Base-by-base conservation (phyloP, 2,888 invertebrate species). In the Escarpia spicata region DNA sequence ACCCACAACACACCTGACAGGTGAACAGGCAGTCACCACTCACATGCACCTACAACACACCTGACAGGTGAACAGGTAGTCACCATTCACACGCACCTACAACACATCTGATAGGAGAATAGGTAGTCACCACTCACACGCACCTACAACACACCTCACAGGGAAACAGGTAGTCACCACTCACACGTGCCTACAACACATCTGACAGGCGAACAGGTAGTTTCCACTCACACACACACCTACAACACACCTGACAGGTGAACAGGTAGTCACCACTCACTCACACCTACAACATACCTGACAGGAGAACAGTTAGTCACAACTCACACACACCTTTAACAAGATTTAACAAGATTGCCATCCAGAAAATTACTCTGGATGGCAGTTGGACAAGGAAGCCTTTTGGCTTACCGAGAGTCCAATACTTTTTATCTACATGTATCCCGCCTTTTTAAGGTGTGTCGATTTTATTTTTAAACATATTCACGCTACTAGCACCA, bases 91-190 rank as follows among this genome's bases (percentile, higher is more conserved):
- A 9, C 60, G 60, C 60, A 60, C 60, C 60, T 60, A 60, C 60
- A 60, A 45, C 45, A 45, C 45, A 45, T 9, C 45, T 45, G 60
- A n/a, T n/a, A n/a, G n/a, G n/a, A n/a, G n/a, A n/a, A 60, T 12
- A 60, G 95, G 45, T 45, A 45, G 45, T 45, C 45, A 45, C 9
- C 45, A 94, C 92, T 95, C 94, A 37, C 95, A 95, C 9, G 95
- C 94, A 15, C 95, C 93, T 0, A 95, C 95, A n/a, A 95, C 95
- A 95, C 92, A 95, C 95, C n/a, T 60, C n/a, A n/a, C n/a, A n/a
- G n/a, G n/a, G n/a, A n/a, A 90, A n/a, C 37, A 43, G 93, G 92
- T 95, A 95, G 93, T 95, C 95, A 43, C 93, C 92, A 91, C 95
- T 95, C 2, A 95, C 95, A 26, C 95, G 93, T 0, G 94, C 95